Percentiles rank a stretch among this genome's conserved stretches.
These are phyloP conservation scores for Megaleporinus macrocephalus DNA, from an alignment of 2,113 vertebrate genomes.

Conservation along the genomic window DNA sequence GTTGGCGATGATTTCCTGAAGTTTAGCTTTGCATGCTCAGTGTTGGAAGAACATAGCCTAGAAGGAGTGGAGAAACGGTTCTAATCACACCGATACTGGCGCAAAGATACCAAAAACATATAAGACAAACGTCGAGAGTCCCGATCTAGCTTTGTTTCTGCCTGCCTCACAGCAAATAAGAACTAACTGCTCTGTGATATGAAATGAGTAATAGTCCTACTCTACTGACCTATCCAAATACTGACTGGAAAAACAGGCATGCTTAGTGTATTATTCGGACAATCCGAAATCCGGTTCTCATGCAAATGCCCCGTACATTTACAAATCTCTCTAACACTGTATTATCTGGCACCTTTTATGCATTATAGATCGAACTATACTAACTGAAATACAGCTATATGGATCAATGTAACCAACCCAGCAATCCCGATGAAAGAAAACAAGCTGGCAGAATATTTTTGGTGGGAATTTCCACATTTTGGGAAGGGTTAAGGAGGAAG, in stretches of 20 bases:
- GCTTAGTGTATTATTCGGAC: slow-evolving; percentile 38
- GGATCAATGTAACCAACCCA: slow-evolving; percentile 9
- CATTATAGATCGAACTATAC: background rate
- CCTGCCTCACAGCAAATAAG: slow-evolving; percentile 4
- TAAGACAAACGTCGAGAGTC: too few relatives aligned
- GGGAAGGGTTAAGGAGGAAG: background rate
- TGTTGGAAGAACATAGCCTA: slow-evolving; percentile 52
- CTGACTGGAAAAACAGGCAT: slow-evolving; percentile 42
- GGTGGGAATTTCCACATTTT: background rate
- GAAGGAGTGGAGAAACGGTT: background rate
- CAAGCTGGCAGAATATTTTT: background rate
- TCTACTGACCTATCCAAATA: slow-evolving; percentile 42
- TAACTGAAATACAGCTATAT: background rate
- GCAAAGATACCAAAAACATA: background rate
- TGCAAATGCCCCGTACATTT: slow-evolving; percentile 27
- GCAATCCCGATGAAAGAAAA: background rate
- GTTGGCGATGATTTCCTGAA: slow-evolving; percentile 40
- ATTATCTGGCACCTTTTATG: slow-evolving; percentile 6
- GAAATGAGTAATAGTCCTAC: slow-evolving; percentile 19
- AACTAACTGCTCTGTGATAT: background rate
- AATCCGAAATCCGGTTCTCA: slow-evolving; percentile 33
- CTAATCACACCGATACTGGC: background rate
- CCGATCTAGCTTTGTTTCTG: background rate
- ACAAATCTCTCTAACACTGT: slow-evolving; percentile 18
- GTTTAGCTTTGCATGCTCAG: slow-evolving; percentile 57